Evolutionary conservation across 1,140 invertebrate species (phyloP).

Genomic region (Drosophila prosaltans): DNA sequence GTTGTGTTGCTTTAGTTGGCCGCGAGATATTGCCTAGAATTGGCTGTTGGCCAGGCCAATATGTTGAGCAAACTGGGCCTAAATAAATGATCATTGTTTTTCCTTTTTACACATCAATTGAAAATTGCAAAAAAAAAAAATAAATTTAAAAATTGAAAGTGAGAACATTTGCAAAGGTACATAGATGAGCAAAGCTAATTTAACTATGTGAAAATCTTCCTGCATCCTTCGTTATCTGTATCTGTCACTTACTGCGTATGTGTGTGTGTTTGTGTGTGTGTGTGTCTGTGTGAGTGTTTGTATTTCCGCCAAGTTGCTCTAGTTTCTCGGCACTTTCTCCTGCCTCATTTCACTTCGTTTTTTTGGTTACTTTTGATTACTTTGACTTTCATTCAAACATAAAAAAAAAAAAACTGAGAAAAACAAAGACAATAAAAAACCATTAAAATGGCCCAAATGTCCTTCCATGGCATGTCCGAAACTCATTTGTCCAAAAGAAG

Average conservation of each 20-base stretch:
- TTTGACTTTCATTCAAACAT: slow-evolving; percentile 53
- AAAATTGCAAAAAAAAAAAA: not conserved
- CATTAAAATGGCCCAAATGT: slow-evolving; percentile 1
- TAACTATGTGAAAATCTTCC: not conserved
- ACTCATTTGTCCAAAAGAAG: slow-evolving; percentile 34
- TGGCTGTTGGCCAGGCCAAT: slow-evolving; percentile 9
- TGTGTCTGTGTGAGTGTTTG: slow-evolving; percentile 15
- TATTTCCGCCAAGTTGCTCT: slow-evolving; percentile 11
- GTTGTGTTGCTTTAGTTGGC: slow-evolving; percentile 48
- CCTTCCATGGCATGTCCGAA: slow-evolving; percentile 55
- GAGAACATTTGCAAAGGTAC: not conserved
- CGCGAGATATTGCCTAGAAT: slow-evolving; percentile 58
- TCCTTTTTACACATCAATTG: not conserved
- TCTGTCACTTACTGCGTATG: not conserved
- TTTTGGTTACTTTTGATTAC: slow-evolving; percentile 53
- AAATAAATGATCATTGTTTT: not conserved
- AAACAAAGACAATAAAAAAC: slow-evolving; percentile 11
- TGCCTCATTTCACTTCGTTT: slow-evolving; percentile 22
- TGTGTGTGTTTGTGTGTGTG: slow-evolving; percentile 18
- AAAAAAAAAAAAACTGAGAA: slow-evolving; percentile 18
- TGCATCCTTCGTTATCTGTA: not conserved
- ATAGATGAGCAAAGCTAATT: not conserved
- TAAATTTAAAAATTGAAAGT: not conserved
- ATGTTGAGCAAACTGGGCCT: slow-evolving; percentile 43
- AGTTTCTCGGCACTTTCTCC: slow-evolving; percentile 21